phyloP scores from a whole-genome alignment of 1,140 invertebrate genomes.

The Polypedilum pembai region DNA sequence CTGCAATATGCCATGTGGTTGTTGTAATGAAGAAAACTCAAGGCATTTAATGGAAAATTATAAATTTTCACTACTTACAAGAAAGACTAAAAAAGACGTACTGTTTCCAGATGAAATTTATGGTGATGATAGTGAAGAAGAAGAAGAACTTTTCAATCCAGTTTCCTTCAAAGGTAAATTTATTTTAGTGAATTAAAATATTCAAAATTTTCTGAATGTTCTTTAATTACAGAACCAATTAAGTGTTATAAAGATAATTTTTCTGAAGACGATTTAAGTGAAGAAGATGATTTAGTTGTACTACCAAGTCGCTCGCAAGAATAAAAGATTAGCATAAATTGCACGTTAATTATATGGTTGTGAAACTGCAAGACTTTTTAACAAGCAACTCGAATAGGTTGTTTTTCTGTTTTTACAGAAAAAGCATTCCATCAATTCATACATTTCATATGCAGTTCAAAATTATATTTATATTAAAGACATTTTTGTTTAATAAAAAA shows the following conservation, averaged over 20 bases:
- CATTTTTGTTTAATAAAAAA: too few species aligned
- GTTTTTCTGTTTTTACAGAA: neutral
- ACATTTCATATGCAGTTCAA: too few species aligned
- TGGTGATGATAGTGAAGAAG: neutral
- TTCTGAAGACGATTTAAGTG: conserved; percentile 9
- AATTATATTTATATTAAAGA: too few species aligned
- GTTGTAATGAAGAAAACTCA: neutral
- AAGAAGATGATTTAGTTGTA: neutral
- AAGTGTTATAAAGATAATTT: neutral
- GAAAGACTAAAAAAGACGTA: neutral
- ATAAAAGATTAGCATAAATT: neutral
- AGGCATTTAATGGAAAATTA: neutral
- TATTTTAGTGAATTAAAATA: too few species aligned
- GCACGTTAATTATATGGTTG: neutral
- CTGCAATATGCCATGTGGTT: neutral
- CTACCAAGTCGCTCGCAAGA: neutral
- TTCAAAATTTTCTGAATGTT: neutral
- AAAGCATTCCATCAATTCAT: too few species aligned
- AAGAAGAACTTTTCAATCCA: conserved; percentile 24
- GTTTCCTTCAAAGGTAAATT: neutral
- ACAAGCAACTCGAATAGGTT: neutral
- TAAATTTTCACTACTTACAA: neutral
- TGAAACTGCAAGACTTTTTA: neutral
- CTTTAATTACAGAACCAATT: neutral
- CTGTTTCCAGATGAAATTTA: conserved; percentile 10